These are phyloP conservation scores for Drosophila pegasa DNA, from an alignment of 2,888 invertebrate genomes.

Conservation along the genomic window DNA sequence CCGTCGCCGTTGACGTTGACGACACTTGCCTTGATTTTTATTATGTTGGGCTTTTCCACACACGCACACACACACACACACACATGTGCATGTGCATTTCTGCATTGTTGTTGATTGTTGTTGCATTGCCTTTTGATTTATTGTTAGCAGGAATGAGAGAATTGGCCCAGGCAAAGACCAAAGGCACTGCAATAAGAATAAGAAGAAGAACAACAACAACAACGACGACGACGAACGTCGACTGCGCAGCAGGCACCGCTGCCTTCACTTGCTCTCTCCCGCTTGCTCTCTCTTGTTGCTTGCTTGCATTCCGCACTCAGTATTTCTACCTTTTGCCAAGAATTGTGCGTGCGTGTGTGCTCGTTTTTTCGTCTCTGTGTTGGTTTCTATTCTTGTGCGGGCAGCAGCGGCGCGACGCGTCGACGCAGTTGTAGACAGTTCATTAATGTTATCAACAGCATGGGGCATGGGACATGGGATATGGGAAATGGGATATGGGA, in stretches of 20 bases:
- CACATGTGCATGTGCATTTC: constrained; percentile 26
- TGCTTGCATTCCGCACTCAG: constrained; percentile 48
- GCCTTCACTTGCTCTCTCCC: constrained; percentile 13
- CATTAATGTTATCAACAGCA: constrained; percentile 76
- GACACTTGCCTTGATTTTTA: constrained; percentile 80
- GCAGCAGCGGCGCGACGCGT: constrained; percentile 43
- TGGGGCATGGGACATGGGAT: constrained; percentile 44
- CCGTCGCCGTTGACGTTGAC: constrained; percentile 37
- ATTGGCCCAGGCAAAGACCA: constrained; percentile 36
- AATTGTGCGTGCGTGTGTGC: constrained; percentile 46
- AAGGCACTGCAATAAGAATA: constrained; percentile 32
- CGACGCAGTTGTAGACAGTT: constrained; percentile 71
- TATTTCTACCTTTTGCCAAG: constrained; percentile 60
- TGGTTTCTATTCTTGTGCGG: constrained; percentile 76
- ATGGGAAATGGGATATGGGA: constrained; percentile 22
- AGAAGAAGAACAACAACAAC: constrained; percentile 24
- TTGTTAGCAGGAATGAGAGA: constrained; percentile 69
- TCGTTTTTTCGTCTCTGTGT: constrained; percentile 27
- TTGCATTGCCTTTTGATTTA: constrained; percentile 71
- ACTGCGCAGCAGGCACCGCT: constrained; percentile 36
- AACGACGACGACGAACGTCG: constrained; percentile 23
- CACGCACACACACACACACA: constrained; percentile 15
- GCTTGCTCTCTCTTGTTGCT: constrained; percentile 16
- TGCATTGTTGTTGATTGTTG: constrained; percentile 51
- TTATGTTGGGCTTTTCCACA: constrained; percentile 63